These are phyloP conservation scores for Acutogordius australiensis DNA, from an alignment of 2,888 invertebrate genomes.

Conservation along the genomic window DNA sequence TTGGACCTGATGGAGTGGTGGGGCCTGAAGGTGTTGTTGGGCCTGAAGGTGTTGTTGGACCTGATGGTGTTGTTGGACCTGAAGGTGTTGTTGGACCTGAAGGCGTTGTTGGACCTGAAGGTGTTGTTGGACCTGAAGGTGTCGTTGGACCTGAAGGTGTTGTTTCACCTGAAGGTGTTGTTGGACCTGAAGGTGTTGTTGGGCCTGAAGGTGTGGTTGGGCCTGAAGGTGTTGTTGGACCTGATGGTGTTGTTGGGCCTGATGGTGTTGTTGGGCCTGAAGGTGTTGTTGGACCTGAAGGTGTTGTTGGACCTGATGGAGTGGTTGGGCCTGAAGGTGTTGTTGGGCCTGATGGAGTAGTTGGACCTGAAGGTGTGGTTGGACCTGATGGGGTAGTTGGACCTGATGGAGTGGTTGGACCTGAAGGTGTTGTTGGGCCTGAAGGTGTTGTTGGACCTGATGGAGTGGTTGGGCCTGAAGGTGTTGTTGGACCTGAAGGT, in stretches of 20 bases:
- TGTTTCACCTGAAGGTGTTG: not conserved
- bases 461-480: not conserved
- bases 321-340: not conserved
- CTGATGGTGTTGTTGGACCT: not conserved
- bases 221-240: not conserved
- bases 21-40: not conserved
- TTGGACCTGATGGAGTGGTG: not conserved
- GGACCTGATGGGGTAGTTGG: not conserved
- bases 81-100: not conserved
- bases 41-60: not conserved
- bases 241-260: not conserved
- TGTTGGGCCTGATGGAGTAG: not conserved
- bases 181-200: not conserved
- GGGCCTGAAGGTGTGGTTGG: not conserved
- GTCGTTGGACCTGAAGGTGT: not conserved
- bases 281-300: not conserved
- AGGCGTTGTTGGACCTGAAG: not conserved
- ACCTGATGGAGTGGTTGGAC: not conserved
- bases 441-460: not conserved
- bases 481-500: not conserved
- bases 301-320: not conserved
- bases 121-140: not conserved
- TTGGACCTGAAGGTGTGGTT: not conserved
- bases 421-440: not conserved
- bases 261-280: not conserved